phyloP scores from a whole-genome alignment of 2,113 vertebrate species.

The Panthera uncia region DNA sequence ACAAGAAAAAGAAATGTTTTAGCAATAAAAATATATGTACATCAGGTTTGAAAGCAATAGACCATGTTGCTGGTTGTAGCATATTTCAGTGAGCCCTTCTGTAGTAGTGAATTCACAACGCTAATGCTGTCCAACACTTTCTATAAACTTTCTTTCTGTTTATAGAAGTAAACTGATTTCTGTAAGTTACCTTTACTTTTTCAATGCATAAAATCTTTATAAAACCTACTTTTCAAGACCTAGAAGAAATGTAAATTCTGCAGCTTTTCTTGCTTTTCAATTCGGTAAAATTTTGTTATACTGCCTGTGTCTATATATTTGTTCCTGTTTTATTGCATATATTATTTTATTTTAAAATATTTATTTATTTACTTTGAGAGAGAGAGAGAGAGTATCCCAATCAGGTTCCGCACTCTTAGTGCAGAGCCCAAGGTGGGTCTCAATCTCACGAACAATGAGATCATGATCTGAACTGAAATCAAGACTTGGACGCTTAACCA shows the following conservation, averaged over 20 bases:
- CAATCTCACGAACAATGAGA: no score
- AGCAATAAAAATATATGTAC: background rate
- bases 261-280: accelerated
- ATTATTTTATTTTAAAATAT: background rate
- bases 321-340: background rate
- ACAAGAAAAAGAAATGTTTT: background rate
- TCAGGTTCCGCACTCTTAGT: no score
- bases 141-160: no score
- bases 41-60: background rate
- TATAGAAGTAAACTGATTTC: background rate
- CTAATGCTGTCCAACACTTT: background rate
- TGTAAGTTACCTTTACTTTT: background rate
- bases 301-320: background rate
- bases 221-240: background rate
- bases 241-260: background rate
- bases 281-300: background rate
- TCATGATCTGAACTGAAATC: no score
- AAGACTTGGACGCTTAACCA: no score
- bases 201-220: background rate
- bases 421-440: no score
- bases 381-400: no score
- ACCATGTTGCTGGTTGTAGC: background rate
- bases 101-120: background rate
- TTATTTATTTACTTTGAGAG: no score
- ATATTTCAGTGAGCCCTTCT: background rate